phyloP scores from a whole-genome alignment of 2,797 vertebrate genomes.

The Gallirallus australis region DNA sequence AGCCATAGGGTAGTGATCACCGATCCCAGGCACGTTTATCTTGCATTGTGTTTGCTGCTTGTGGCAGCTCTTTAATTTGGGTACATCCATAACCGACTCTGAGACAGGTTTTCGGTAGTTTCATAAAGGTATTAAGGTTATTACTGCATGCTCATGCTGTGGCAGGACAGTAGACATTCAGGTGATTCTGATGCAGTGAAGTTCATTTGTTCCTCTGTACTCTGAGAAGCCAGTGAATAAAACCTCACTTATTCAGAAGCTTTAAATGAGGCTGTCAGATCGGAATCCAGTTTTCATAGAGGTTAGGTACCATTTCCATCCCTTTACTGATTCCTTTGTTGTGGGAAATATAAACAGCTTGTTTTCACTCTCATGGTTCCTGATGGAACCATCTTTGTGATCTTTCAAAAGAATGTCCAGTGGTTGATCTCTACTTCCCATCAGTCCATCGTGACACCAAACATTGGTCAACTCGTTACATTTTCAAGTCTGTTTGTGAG shows the following conservation, averaged over 20 bases:
- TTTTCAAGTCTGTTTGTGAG: background rate
- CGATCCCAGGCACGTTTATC: background rate
- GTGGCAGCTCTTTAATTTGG: background rate
- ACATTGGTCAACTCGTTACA: background rate
- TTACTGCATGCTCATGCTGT: background rate
- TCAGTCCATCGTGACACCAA: background rate
- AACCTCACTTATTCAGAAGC: background rate
- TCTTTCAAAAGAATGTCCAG: background rate
- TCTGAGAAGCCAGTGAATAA: background rate
- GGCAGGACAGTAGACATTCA: background rate
- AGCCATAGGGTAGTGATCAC: background rate
- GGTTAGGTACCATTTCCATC: background rate
- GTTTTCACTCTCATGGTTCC: background rate
- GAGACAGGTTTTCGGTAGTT: background rate
- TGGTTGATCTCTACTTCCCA: background rate
- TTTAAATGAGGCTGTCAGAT: background rate
- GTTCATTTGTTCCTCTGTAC: background rate
- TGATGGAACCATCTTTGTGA: rapidly evolving
- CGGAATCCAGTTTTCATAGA: background rate
- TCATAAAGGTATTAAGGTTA: background rate
- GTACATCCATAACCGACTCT: background rate
- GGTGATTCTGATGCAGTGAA: background rate
- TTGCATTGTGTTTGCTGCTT: background rate
- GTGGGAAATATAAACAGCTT: background rate
- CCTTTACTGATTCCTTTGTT: background rate